Evolutionary conservation across 2,113 vertebrate species (phyloP).

Genomic region (Cavia aperea): DNA sequence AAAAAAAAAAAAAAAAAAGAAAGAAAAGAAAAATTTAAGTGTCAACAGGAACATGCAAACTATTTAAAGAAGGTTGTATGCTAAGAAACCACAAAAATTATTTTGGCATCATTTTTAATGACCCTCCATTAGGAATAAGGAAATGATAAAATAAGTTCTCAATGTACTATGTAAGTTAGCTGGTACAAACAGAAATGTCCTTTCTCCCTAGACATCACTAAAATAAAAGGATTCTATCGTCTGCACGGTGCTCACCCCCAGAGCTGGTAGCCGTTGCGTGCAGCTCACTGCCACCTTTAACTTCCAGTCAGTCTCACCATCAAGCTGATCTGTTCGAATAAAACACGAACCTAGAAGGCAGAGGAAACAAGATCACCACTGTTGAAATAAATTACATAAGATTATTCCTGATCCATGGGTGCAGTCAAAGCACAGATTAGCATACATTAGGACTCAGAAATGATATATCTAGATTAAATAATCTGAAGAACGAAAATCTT

Average conservation of each 20-base stretch:
- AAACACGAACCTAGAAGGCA: slow-evolving; percentile 88
- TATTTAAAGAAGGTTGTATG: background rate
- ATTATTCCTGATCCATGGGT: background rate
- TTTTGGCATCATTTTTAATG: background rate
- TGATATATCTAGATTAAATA: background rate
- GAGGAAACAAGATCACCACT: slow-evolving; percentile 52
- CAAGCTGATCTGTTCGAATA: slow-evolving; percentile 95
- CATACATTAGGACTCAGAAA: background rate
- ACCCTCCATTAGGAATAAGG: background rate
- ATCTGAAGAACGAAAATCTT: background rate
- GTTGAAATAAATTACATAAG: background rate
- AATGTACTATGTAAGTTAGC: background rate
- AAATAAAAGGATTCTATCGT: accelerated
- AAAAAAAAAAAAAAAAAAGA: background rate
- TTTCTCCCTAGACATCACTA: accelerated
- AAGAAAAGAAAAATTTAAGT: background rate
- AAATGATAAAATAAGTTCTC: background rate
- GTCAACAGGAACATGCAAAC: background rate
- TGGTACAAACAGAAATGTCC: background rate
- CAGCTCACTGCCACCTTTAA: slow-evolving; percentile 93
- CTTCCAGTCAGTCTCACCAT: slow-evolving; percentile 99
- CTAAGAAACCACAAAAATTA: background rate
- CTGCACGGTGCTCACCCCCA: slow-evolving; percentile 82
- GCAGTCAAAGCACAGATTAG: background rate
- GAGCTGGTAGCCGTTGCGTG: slow-evolving; percentile 90